Evolutionary conservation across 1,140 invertebrate species (phyloP), one percentile per base, ranked within the genome.

Genomic region (Tetragnatha versicolor): DNA sequence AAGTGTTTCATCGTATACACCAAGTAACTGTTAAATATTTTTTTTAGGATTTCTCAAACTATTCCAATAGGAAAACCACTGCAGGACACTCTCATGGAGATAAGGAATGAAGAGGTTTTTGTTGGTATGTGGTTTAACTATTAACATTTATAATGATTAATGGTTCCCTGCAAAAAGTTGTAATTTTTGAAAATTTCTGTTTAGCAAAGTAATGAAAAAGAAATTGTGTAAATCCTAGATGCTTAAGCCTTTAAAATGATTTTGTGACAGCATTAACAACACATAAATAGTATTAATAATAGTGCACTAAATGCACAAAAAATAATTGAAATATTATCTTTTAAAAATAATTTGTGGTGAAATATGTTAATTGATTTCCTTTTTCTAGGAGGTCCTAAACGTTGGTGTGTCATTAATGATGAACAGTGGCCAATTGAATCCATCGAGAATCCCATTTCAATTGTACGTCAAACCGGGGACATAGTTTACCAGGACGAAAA

Each of bases 381-480:
- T 42, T 65, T 2, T 42, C 35, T 60, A 79, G 76, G 76, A 33
- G 51, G 76, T n/a, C 3, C 31, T 3, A 47, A 47, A 42, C 88
- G 91, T 85, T 87, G 89, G 83, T 92, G 91, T 85, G 82, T 88
- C 55, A 83, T 92, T 72, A 84, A 90, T 82, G 85, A 89, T 80
- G 89, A 90, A 83, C 27, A 63, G 31, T 83, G 82, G 47, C 80
- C 84, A 35, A 82, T 84, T 75, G 82, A n/a, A n/a, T n/a, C n/a
- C n/a, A n/a, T 86, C 42, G 20, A n/a, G 9, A 82, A 81, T 55
- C 82, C n/a, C n/a, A n/a, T n/a, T n/a, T n/a, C 87, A 42, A 84
- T 90, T 76, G 90, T 89, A 85, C 85, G 91, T 82, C 85, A 88
- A 79, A 92, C 91, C 72, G 92, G 92, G 53, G 93, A 94, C 84